Evolutionary conservation across 2,888 invertebrate species (phyloP), one percentile per base, ranked within the genome.

Genomic region (Pilophorus perplexus): DNA sequence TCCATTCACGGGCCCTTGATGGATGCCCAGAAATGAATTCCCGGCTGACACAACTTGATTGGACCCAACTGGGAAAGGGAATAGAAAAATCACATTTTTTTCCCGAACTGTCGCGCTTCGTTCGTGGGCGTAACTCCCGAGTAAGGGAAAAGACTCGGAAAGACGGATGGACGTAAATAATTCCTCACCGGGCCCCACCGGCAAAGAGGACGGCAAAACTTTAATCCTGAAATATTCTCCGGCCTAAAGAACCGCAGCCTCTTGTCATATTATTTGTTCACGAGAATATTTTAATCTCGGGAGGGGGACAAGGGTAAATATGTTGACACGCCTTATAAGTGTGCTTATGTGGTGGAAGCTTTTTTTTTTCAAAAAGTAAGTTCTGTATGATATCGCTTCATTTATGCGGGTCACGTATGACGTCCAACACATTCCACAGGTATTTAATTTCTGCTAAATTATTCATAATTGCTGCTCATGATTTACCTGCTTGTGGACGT

Each of bases 251-350:
- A 28, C 28, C 28, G 28, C 23, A 23, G 23, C 46, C 46, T 46
- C 23, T 25, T 46, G 46, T 46, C 46, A 46, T 52, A 28, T 52
- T 52, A 52, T 28, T 52, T 52, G 28, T 52, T 28, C 52, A 28
- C 52, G 52, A 28, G 28, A 52, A 52, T 52, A 52, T 52, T 52
- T 27, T 52, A 52, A 52, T 52, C 28, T 52, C 16, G 28, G n/a
- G n/a, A n/a, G n/a, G n/a, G n/a, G n/a, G 52, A 27, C 28, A 16
- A 52, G 52, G 52, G 27, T 52, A 52, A 52, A 52, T 52, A 52
- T 52, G 27, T 52, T 52, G 52, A 52, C 52, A 28, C 52, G 27
- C 33, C 52, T 28, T 52, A n/a, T 46, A 46, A 22, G 46, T 22
- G 1, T 2, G 12, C n/a, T n/a, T n/a, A n/a, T n/a, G n/a, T n/a